Conservation (phyloP, 2,888 invertebrate species). For the Harmothoe impar region DNA sequence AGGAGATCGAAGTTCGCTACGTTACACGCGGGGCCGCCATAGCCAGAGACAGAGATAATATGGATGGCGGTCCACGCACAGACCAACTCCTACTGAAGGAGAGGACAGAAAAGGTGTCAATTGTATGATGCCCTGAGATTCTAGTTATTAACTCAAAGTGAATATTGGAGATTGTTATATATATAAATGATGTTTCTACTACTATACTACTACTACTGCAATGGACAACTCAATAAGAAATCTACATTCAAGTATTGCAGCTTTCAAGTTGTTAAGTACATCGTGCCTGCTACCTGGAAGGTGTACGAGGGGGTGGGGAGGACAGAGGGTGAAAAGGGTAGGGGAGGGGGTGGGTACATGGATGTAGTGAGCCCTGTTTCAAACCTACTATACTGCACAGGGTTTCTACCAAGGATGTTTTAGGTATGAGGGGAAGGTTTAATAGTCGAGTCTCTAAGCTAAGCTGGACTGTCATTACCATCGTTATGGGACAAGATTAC, state of each 20-base stretch:
- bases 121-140: constrained; percentile 69
- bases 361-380: not conserved
- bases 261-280: not conserved
- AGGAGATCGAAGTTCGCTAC: constrained; percentile 71
- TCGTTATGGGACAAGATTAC: too few species aligned
- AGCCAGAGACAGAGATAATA: constrained; percentile 47
- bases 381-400: too few species aligned
- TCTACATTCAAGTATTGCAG: constrained; percentile 21
- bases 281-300: constrained; percentile 14
- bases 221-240: not conserved
- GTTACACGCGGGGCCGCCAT: constrained; percentile 67
- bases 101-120: constrained; percentile 72
- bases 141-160: constrained; percentile 11
- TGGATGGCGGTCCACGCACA: constrained; percentile 61
- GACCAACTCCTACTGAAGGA: constrained; percentile 69
- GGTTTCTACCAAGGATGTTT: too few species aligned
- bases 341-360: not conserved
- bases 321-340: not conserved
- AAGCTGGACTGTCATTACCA: too few species aligned
- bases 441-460: too few species aligned
- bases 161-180: not conserved
- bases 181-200: constrained; percentile 13
- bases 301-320: not conserved
- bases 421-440: too few species aligned
- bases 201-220: not conserved